Evolutionary conservation across 1,140 invertebrate species (phyloP), one percentile per base, ranked within the genome.

Genomic region (Drosophila chauvacae): DNA sequence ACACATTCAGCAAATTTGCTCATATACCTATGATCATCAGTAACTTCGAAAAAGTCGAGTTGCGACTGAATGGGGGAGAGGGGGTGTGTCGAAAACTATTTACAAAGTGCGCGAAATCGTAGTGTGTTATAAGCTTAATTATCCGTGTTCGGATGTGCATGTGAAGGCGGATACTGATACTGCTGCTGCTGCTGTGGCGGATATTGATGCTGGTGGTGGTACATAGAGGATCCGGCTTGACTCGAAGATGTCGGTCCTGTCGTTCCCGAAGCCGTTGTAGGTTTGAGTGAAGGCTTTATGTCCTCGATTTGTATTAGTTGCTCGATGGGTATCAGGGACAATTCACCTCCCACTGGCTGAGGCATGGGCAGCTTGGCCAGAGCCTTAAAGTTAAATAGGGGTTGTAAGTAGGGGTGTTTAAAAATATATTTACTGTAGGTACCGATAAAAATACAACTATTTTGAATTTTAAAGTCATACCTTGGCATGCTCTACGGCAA

Each of bases 271-370:
- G 73, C 10, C n/a, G 76, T 28, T 41, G 73, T 28, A 3, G 90
- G 60, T 56, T 83, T 88, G 4, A 81, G 59, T 28, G 64, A 41
- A 13, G 91, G 91, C 59, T 91, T 93, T 14, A 95, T 94, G 88
- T 95, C 95, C 16, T 95, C 95, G 18, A 95, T 93, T 93, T 95
- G 95, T 72, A 95, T 95, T 28, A 95, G 91, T 79, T 95, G 93
- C 90, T 97, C 96, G 81, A 97, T 96, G 39, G 96, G 96, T 80
- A 97, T 97, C 63, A 96, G 94, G 2, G 95, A 96, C 41, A 97
- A 93, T 88, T 97, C 96, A 23, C 96, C 96, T 7, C 96, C 96
- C 30, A 88, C 85, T 5, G 95, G 70, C 57, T 87, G 92, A 10
- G 90, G 91, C 48, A 92, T 75, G 0, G 91, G 92, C 57, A 92